Evolutionary conservation across 2,113 vertebrate species (phyloP), one percentile per base, ranked within the genome.

Genomic region (Riparia riparia): DNA sequence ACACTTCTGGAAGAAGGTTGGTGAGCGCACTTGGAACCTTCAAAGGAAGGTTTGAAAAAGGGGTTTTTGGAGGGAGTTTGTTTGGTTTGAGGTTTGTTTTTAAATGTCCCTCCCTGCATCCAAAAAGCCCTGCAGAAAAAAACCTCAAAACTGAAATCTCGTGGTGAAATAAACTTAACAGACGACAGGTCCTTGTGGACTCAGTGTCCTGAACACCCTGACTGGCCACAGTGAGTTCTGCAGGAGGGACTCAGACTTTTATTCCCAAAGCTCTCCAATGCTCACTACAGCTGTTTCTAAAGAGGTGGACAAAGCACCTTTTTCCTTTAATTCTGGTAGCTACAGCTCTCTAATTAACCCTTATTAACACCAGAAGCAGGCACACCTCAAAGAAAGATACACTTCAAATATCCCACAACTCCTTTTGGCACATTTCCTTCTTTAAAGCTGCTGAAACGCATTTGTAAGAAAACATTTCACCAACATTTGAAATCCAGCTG

Each of bases 1-100:
- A 95, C 99, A 99, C 97, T 99, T 99, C 90, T 99, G 99, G 97
- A 99, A 99, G 96, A 99, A 99, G 31, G 99, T 99, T 45, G 99
- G 99, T 1, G 99, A 99, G 79, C 99, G 99, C 56, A 99, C 99
- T 96, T 99, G 99, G 97, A 99, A 99, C 93, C 99, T 99, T 95
- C 96, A 88, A 86, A 94, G 28, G 20, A 72, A 89, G 1, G 21
- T 44, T 72, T 18, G 12, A 21, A 32, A 80, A 42, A 57, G 5
- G 1, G 12, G 32, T 61, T 63, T 51, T 15, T 29, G 22, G 12
- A 21, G 20, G 5, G 9, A 7, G 34, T 13, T 49, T 32, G 12
- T 12, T 44, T 13, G 15, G 4, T 49, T 53, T 28, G 22, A 15
- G 34, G 15, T 44, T 61, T 39, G 13, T 8, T 58, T 45, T 34